Percentiles rank a stretch among this genome's conserved stretches.
Conservation (phyloP, 1,140 invertebrate species). For the Pachyrhynchus sulphureomaculatus region DNA sequence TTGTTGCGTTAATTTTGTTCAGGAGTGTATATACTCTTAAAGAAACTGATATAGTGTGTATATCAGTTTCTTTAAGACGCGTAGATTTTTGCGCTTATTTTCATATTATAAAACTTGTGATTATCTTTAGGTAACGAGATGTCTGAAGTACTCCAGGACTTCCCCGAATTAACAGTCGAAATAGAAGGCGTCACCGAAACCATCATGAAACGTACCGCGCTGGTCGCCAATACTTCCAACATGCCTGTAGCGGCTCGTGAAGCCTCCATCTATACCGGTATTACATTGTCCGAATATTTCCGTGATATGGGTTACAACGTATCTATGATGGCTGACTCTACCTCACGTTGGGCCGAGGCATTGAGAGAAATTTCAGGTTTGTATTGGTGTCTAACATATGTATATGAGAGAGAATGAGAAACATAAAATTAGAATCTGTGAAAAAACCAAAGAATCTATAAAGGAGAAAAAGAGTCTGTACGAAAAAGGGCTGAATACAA, state of each 20-base stretch:
- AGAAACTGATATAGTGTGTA: no score
- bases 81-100: no score
- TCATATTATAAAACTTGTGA: no score
- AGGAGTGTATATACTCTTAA: no score
- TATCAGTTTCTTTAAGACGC: no score
- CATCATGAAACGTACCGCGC: slow-evolving; percentile 99
- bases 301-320: slow-evolving; percentile 99
- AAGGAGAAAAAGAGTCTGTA: no score
- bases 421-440: no score
- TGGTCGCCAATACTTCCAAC: slow-evolving; percentile 99
- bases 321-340: slow-evolving; percentile 99
- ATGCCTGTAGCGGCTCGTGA: slow-evolving; percentile 99
- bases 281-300: slow-evolving; percentile 98
- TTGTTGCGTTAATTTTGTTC: no score
- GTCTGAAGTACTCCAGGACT: slow-evolving; percentile 94
- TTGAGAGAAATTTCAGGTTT: slow-evolving; percentile 96
- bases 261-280: slow-evolving; percentile 99
- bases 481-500: no score
- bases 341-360: slow-evolving; percentile 99
- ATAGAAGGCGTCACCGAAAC: slow-evolving; percentile 95
- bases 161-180: slow-evolving; percentile 96
- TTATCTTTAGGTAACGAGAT: slow-evolving; percentile 75
- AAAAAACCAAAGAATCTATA: no score
- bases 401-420: no score
- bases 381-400: no score